Evolutionary conservation across 2,888 invertebrate genomes (phyloP).

Genomic region (Dryadula phaetusa): DNA sequence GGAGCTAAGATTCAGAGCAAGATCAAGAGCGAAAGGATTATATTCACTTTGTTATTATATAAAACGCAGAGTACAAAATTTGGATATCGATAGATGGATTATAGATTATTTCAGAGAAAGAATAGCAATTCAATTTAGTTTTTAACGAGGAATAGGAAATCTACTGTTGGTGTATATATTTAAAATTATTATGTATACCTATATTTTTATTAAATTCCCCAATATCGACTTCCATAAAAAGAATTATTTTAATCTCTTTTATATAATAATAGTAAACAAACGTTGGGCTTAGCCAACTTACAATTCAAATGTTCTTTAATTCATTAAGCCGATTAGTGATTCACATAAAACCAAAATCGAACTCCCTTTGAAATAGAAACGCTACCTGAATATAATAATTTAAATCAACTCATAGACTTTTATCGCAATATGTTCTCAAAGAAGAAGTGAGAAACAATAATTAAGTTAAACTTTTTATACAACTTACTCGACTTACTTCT

Average conservation of each 20-base stretch:
- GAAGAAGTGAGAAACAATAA: neutral
- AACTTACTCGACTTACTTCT: too few relatives aligned
- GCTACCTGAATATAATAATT: neutral
- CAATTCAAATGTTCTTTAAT: neutral
- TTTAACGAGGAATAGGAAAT: neutral
- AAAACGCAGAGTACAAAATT: neutral
- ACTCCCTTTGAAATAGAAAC: neutral
- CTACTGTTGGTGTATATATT: neutral
- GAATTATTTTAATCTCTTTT: too few relatives aligned
- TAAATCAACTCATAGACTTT: neutral
- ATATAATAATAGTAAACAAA: too few relatives aligned
- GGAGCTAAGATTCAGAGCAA: too few relatives aligned
- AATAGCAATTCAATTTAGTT: neutral
- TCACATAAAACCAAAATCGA: neutral
- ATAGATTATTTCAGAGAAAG: neutral
- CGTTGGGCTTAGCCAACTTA: too few relatives aligned
- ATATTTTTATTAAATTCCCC: too few relatives aligned
- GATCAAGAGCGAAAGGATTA: neutral
- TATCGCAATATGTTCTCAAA: neutral
- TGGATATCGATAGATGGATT: conserved; percentile 4
- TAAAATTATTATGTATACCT: too few relatives aligned
- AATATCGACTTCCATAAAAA: too few relatives aligned
- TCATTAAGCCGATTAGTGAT: neutral
- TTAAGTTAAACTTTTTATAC: too few relatives aligned
- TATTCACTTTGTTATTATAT: neutral